Evolutionary conservation across 2,888 invertebrate genomes (phyloP).

Genomic region (Drosophila neotestacea): DNA sequence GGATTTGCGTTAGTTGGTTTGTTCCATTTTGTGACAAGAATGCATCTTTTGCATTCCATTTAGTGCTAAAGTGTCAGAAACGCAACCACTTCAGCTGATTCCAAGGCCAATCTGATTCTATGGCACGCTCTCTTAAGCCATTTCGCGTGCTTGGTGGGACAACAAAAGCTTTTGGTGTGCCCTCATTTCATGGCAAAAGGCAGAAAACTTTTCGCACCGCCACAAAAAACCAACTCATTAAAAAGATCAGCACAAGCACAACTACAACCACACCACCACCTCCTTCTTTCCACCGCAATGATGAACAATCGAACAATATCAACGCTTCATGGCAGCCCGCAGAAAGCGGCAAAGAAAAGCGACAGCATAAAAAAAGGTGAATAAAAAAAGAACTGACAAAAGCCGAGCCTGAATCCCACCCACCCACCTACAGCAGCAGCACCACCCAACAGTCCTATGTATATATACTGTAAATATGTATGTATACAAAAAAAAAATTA

Average conservation of each 20-base stretch:
- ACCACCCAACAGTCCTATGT: slow-evolving; percentile 20
- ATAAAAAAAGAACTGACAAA: slow-evolving; percentile 57
- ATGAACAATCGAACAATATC: slow-evolving; percentile 78
- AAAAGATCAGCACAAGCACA: slow-evolving; percentile 69
- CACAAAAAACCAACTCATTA: slow-evolving; percentile 74
- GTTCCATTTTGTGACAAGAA: slow-evolving; percentile 8
- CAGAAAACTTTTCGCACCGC: slow-evolving; percentile 70
- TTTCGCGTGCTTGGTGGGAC: slow-evolving; percentile 31
- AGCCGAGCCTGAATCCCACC: slow-evolving; percentile 40
- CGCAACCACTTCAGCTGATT: slow-evolving; percentile 52
- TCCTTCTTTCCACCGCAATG: slow-evolving; percentile 18
- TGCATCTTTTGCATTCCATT: slow-evolving; percentile 10
- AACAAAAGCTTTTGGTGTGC: slow-evolving; percentile 61
- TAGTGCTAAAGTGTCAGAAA: slow-evolving; percentile 44
- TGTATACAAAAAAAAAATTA: slow-evolving; percentile 59
- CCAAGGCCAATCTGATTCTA: slow-evolving; percentile 62
- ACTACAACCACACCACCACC: not conserved
- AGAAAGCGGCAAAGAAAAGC: slow-evolving; percentile 30
- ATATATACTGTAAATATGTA: slow-evolving; percentile 9
- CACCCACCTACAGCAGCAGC: slow-evolving; percentile 28
- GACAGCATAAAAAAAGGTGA: slow-evolving; percentile 38
- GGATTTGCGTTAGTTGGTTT: not conserved
- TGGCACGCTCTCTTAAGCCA: slow-evolving; percentile 35
- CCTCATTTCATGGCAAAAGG: slow-evolving; percentile 72
- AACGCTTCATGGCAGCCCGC: slow-evolving; percentile 68